Evolutionary conservation across 2,888 invertebrate species (phyloP).

Genomic region (Nomada lathburiana): DNA sequence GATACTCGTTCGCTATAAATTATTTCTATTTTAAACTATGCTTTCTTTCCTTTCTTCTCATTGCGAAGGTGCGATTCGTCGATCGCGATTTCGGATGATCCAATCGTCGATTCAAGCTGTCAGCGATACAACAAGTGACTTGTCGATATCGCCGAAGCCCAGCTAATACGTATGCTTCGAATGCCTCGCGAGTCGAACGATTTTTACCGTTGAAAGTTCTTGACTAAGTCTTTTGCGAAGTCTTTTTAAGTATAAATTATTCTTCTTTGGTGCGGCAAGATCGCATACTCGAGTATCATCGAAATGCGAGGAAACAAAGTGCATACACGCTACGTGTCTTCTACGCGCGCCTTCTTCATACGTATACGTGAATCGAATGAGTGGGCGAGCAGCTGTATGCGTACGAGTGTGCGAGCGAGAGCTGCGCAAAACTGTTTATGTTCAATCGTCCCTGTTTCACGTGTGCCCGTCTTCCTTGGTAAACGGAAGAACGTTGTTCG

Average conservation of each 20-base stretch:
- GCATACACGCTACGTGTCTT: slow-evolving; percentile 18
- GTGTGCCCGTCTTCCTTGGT: slow-evolving; percentile 40
- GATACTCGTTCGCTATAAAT: slow-evolving; percentile 78
- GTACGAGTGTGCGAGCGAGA: slow-evolving; percentile 13
- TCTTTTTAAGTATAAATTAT: slow-evolving; percentile 81
- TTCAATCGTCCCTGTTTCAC: slow-evolving; percentile 56
- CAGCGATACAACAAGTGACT: not conserved
- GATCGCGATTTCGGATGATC: not conserved
- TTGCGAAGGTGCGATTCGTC: slow-evolving; percentile 23
- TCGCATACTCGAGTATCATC: slow-evolving; percentile 69
- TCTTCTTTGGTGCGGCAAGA: slow-evolving; percentile 65
- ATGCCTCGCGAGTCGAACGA: slow-evolving; percentile 78
- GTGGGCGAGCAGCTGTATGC: slow-evolving; percentile 30
- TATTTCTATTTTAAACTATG: slow-evolving; percentile 79
- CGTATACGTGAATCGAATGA: too few species aligned
- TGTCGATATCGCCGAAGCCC: too few species aligned
- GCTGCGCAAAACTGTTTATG: slow-evolving; percentile 57
- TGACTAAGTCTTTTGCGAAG: slow-evolving; percentile 79
- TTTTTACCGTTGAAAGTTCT: slow-evolving; percentile 81
- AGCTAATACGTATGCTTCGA: not conserved
- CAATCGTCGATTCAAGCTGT: not conserved
- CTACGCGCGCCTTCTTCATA: slow-evolving; percentile 38
- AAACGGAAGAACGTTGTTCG: slow-evolving; percentile 29
- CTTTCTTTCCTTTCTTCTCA: slow-evolving; percentile 76
- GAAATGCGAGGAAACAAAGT: slow-evolving; percentile 56